Evolutionary conservation across 2,113 vertebrate genomes (phyloP).

Genomic region (Melanerpes formicivorus): DNA sequence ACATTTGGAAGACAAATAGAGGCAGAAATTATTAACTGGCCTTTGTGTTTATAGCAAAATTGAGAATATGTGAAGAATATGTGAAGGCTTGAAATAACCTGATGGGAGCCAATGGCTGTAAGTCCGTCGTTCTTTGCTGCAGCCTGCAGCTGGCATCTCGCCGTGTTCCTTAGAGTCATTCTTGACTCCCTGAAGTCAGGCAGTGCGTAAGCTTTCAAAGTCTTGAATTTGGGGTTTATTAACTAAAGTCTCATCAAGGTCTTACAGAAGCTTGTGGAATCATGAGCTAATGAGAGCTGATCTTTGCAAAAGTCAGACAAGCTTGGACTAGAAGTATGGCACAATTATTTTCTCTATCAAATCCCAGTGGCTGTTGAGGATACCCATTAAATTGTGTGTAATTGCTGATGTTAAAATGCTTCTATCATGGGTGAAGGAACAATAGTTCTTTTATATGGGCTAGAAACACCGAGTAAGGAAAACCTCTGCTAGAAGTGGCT

Average conservation of each 20-base stretch:
- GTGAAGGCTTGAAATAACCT: background rate
- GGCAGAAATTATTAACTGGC: background rate
- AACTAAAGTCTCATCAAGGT: background rate
- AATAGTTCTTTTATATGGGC: background rate
- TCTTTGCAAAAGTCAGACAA: conserved; percentile 3
- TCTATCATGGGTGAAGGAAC: background rate
- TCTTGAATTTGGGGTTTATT: background rate
- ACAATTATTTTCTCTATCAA: conserved; percentile 35
- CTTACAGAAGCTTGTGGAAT: background rate
- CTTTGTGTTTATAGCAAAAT: background rate
- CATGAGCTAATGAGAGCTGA: background rate
- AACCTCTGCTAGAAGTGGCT: background rate
- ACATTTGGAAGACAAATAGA: background rate
- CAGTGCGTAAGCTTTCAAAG: conserved; percentile 5
- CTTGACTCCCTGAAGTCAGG: background rate
- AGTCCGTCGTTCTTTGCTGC: background rate
- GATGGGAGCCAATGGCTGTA: background rate
- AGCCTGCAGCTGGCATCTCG: background rate
- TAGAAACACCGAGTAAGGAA: background rate
- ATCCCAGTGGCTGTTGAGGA: background rate
- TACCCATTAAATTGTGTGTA: background rate
- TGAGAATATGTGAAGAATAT: background rate
- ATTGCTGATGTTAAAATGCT: conserved; percentile 16
- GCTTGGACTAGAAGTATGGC: background rate
- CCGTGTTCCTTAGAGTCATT: background rate